Percentiles rank a stretch among this genome's conserved stretches.
Conservation (phyloP, 2,888 invertebrate genomes). For the Cephonodes hylas region DNA sequence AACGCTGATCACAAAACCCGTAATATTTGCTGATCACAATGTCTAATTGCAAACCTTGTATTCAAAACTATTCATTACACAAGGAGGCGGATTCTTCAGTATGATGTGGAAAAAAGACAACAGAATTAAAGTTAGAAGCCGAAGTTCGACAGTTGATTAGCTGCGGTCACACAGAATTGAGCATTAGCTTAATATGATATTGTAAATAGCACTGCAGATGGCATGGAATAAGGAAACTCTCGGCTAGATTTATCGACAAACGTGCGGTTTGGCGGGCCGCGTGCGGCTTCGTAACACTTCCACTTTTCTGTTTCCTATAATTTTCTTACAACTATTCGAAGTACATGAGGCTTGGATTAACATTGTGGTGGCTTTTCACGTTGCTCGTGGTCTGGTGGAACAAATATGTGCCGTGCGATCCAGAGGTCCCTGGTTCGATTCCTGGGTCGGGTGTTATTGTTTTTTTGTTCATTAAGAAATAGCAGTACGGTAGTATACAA, state of each 20-base stretch:
- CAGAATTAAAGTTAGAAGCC: neutral
- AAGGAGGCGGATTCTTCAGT: too few species aligned
- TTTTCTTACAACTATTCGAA: neutral
- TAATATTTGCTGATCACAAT: too few species aligned
- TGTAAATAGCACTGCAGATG: conserved; percentile 48
- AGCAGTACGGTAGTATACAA: too few species aligned
- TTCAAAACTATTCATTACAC: too few species aligned
- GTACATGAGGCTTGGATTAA: neutral
- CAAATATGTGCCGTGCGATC: too few species aligned
- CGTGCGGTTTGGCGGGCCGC: conserved; percentile 10
- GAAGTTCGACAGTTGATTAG: neutral
- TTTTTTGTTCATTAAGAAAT: too few species aligned
- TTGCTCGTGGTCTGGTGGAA: too few species aligned
- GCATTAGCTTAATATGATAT: conserved; percentile 34
- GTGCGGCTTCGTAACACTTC: conserved; percentile 10
- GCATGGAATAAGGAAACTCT: conserved; percentile 61
- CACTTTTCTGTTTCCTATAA: conserved; percentile 7
- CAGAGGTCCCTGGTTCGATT: too few species aligned
- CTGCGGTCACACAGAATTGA: neutral
- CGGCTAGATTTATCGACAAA: conserved; percentile 11
- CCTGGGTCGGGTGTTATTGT: too few species aligned
- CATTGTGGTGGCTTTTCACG: neutral
- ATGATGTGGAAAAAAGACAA: too few species aligned
- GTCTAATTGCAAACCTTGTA: too few species aligned
- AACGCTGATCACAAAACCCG: too few species aligned